Percentiles rank a stretch among this genome's conserved stretches.
Evolutionary conservation across 2,888 invertebrate species (phyloP).

Genomic region (Euphydryas editha): DNA sequence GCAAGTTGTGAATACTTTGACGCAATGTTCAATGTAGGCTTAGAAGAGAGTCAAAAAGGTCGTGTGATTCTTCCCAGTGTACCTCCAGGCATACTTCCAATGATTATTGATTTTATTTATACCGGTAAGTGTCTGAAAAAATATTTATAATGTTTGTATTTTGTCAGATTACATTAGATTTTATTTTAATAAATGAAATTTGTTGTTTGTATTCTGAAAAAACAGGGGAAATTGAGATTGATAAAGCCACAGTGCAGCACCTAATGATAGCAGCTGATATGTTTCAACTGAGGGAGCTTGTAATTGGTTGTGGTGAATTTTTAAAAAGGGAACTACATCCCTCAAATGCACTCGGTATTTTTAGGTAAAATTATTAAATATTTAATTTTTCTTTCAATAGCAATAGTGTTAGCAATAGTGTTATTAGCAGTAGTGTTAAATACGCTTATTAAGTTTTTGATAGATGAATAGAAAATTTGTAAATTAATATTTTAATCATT

Average conservation of each 20-base stretch:
- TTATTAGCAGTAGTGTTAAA: too few species aligned
- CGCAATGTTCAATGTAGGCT: conserved; percentile 95
- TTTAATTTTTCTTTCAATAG: not conserved
- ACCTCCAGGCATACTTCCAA: conserved; percentile 88
- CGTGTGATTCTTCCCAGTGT: conserved; percentile 92
- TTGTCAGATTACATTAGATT: not conserved
- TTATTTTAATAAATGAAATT: not conserved
- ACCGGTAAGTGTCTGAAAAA: conserved; percentile 81
- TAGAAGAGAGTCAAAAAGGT: conserved; percentile 92
- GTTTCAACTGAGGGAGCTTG: conserved; percentile 91
- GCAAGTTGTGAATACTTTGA: conserved; percentile 96
- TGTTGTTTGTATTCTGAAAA: not conserved
- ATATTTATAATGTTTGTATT: not conserved
- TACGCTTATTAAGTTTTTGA: too few species aligned
- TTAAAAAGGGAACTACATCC: conserved; percentile 92
- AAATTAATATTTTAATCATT: conserved; percentile 1
- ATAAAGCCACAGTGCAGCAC: conserved; percentile 93
- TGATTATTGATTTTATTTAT: conserved; percentile 94
- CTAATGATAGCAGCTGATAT: conserved; percentile 95
- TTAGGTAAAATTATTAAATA: conserved; percentile 72
- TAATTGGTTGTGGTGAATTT: conserved; percentile 92
- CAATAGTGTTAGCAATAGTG: too few species aligned
- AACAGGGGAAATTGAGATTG: conserved; percentile 85
- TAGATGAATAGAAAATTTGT: too few species aligned
- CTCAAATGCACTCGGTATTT: conserved; percentile 94